Evolutionary conservation across 2,113 vertebrate genomes (phyloP), one percentile per base, ranked within the genome.

Genomic region (Barnardius zonarius): DNA sequence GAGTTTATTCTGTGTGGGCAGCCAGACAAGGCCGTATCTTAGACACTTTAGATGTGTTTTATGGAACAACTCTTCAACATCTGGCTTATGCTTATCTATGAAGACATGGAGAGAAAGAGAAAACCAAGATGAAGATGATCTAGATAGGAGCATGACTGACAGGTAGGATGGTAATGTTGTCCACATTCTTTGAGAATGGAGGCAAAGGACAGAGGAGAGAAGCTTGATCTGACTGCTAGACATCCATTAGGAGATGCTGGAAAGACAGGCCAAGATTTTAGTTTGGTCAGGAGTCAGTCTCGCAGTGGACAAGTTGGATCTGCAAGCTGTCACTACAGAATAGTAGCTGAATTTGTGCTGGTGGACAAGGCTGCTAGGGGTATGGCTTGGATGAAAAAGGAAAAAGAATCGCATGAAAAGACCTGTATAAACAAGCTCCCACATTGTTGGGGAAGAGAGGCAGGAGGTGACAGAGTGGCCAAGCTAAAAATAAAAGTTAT

Each of bases 171-270:
- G 61, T 51, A 90, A 77, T 27, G 11, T 77, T 90, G 68, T 81
- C 83, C 77, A 57, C 8, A 72, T 35, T 61, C 57, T 57, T 1
- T 67, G n/a, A 75, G 64, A 83, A 90, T 9, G 68, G 64, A 95
- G 55, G 43, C 0, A 11, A 68, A 68, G 18, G 31, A 91, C 28
- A 81, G 33, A 67, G 30, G 30, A 92, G 6, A 59, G 15, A 46
- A 91, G 63, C 63, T 80, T 90, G 41, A 83, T 93, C 55, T 95
- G 90, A 81, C 85, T 83, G 51, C 54, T 83, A 67, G 64, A 80
- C 16, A 52, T 92, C 41, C 25, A 55, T 30, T 19, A 81, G 51
- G 35, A 96, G 19, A 72, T 48, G 66, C 22, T 91, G 61, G 73
- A 88, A 93, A 84, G 57, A 72, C 27, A 72, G 83, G 41, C 23